These are phyloP conservation scores for Tortricodes alternella DNA, from an alignment of 2,888 invertebrate species.

Conservation along the genomic window DNA sequence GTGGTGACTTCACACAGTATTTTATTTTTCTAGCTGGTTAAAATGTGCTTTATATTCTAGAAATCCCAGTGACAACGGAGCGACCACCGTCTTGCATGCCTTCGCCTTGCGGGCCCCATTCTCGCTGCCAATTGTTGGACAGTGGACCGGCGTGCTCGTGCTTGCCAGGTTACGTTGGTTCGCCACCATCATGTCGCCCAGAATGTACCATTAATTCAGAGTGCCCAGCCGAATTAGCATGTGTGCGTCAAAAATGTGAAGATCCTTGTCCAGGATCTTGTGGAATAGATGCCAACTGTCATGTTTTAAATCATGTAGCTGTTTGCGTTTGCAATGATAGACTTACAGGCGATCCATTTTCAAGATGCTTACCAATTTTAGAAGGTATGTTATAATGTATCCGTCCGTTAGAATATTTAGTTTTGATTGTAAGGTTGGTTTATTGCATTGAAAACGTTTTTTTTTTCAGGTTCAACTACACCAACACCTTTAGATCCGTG, in stretches of 20 bases:
- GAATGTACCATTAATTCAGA: slow-evolving; percentile 91
- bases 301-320: slow-evolving; percentile 91
- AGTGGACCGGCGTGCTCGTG: slow-evolving; percentile 91
- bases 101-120: slow-evolving; percentile 93
- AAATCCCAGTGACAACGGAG: slow-evolving; percentile 78
- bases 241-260: slow-evolving; percentile 90
- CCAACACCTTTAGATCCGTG: slow-evolving; percentile 82
- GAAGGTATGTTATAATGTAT: slow-evolving; percentile 61
- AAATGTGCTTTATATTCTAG: slow-evolving; percentile 43
- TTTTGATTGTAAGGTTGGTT: too few relatives aligned
- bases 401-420: not conserved
- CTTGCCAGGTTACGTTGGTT: slow-evolving; percentile 89
- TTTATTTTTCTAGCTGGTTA: not conserved
- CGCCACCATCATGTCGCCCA: slow-evolving; percentile 90
- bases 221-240: slow-evolving; percentile 89
- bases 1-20: not conserved
- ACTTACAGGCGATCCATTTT: slow-evolving; percentile 91
- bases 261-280: slow-evolving; percentile 93
- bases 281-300: slow-evolving; percentile 90
- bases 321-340: slow-evolving; percentile 89
- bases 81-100: slow-evolving; percentile 90
- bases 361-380: slow-evolving; percentile 85
- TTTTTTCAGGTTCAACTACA: slow-evolving; percentile 64
- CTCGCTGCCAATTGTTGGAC: slow-evolving; percentile 88
- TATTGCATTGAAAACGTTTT: not conserved